A percentile compares a stretch with the other conserved stretches of the same genome.
phyloP scores from a whole-genome alignment of 64 coral and sea anemone species.

The Cladopsammia gracilis region DNA sequence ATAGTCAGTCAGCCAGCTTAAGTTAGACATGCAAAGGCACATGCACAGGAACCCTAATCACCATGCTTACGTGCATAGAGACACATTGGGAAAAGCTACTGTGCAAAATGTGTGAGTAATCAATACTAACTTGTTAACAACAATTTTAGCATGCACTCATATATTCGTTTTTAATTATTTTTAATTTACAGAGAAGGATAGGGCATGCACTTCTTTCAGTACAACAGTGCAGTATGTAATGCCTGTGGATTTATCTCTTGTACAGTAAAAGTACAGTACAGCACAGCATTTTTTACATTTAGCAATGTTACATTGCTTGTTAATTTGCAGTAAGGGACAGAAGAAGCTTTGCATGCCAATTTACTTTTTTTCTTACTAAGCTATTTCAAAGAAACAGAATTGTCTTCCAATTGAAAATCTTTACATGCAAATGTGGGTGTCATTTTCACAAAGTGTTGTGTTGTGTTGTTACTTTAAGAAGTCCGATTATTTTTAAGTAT shows the following conservation, averaged over 20 bases:
- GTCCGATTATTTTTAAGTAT: no score
- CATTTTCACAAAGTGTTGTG: no score
- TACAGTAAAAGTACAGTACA: background rate
- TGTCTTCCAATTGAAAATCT: no score
- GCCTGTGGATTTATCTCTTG: no score
- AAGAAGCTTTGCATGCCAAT: no score
- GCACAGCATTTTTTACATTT: background rate
- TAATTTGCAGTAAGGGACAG: background rate
- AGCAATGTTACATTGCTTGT: background rate
- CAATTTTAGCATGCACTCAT: background rate
- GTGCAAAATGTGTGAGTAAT: conserved; percentile 53
- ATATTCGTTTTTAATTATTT: background rate
- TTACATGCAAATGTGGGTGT: no score
- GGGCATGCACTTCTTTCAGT: no score
- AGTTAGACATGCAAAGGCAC: conserved; percentile 50
- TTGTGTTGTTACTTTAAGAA: no score
- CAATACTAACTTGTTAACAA: conserved; percentile 3
- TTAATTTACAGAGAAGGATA: background rate
- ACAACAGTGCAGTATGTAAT: no score
- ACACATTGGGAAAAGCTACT: conserved; percentile 32
- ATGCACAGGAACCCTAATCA: background rate
- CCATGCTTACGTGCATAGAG: conserved; percentile 26
- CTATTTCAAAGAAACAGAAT: no score
- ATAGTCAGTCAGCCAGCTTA: conserved; percentile 80
- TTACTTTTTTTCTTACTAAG: background rate